phyloP scores from a whole-genome alignment of 2,888 invertebrate genomes.

The Drosophila buzzatii region DNA sequence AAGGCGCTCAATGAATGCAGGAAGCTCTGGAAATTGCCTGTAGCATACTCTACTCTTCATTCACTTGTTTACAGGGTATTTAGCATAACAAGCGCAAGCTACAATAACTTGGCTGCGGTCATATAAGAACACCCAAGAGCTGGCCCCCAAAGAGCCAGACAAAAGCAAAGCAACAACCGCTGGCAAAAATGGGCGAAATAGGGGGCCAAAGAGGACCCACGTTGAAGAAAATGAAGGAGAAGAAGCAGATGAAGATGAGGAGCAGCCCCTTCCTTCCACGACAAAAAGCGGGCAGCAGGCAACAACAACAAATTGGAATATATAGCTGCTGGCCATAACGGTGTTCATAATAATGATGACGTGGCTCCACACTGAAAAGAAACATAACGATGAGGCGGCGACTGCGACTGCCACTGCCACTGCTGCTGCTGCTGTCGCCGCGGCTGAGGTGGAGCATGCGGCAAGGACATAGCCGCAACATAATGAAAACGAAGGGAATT shows the following conservation, averaged over 20 bases:
- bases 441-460: constrained; percentile 34
- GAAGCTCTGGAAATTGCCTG: no score
- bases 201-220: constrained; percentile 14
- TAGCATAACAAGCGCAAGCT: constrained; percentile 36
- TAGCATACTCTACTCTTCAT: background rate
- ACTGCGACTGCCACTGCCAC: background rate
- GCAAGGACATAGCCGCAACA: constrained; percentile 78
- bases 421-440: background rate
- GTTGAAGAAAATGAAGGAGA: background rate
- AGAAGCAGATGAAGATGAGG: background rate
- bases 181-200: constrained; percentile 70
- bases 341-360: constrained; percentile 81
- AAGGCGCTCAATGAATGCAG: no score
- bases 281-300: constrained; percentile 21
- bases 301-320: constrained; percentile 81
- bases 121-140: constrained; percentile 76
- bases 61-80: constrained; percentile 33
- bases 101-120: constrained; percentile 70
- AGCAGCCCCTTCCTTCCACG: background rate
- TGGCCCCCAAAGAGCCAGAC: constrained; percentile 55
- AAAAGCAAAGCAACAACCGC: constrained; percentile 79
- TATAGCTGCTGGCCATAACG: constrained; percentile 74
- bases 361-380: constrained; percentile 79
- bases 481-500: constrained; percentile 82
- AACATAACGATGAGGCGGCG: constrained; percentile 46